Base-by-base conservation (phyloP, 1,140 invertebrate genomes). In the Eubasilissa regina region DNA sequence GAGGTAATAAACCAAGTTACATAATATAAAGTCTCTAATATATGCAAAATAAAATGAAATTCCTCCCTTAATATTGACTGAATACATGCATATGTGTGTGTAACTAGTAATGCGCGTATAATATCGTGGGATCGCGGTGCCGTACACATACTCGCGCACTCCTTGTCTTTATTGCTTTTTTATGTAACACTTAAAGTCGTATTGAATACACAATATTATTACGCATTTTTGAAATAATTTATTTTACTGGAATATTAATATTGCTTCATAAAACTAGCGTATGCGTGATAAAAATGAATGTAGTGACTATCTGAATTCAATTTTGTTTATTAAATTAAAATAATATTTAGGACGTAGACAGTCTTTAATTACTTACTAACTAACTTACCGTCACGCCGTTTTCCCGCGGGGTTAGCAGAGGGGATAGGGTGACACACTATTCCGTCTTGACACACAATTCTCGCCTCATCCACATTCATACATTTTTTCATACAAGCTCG, bases 31-130 rank as follows among this genome's bases (percentile, higher is more conserved):
- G 79, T 80, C 81, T 83, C 73, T 83, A 83, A 83, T 80, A 83
- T 83, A 83, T 79, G 81, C 81, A 83, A 83, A 83, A 83, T 83
- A 83, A 83, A 83, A 80, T 83, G 81, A 83, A 83, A 83, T 83
- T 83, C 79, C 79, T 73, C 53, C 76, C 78, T 78, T 83, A 83
- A 80, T 83, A 83, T 83, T 83, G 81, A 83, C 81, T 77, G 79
- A 76, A 75, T 79, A 83, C 73, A n/a, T n/a, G 74, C 44, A 43
- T 7, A 17, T 10, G 17, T 51, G n/a, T 51, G 11, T 51, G 48
- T 12, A 51, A 3, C 1, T 51, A 13, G n/a, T 51, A 51, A 51
- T 51, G n/a, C 48, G 9, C 8, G n/a, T 81, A 79, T 82, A 74
- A 82, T 82, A 82, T 79, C 76, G 75, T 47, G 60, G 66, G 64